Base-by-base conservation (phyloP, 2,113 vertebrate genomes). In the Nymphicus hollandicus region DNA sequence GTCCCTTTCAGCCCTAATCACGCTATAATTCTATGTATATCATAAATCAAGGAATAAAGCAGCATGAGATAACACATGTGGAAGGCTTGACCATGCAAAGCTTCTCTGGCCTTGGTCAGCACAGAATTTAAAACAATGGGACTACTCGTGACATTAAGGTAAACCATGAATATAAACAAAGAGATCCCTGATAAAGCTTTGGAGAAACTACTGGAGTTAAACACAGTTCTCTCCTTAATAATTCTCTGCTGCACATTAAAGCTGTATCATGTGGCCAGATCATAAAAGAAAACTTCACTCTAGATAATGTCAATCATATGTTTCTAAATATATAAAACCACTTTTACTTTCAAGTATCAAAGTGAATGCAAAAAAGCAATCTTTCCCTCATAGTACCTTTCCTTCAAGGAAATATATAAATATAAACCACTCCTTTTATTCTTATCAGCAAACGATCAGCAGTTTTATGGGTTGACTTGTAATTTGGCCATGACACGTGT, bases 211-310 rank as follows among this genome's bases (percentile, higher is more conserved):
- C 31, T 83, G 16, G 37, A 74, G 37, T 72, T 69, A 88, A 77
- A 65, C 19, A 50, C 0, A 4, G n/a, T 18, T 93, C 35, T 69
- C 41, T 68, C 5, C 1, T 37, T 33, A 0, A 0, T 69, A 50
- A 33, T 20, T 55, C 18, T 31, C 76, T 44, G 28, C 24, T 33
- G 23, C 14, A 63, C 6, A 9, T 25, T 25, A 50, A 60, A 71
- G 39, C 1, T 1, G 55, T 82, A 60, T 27, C 35, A 15, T 17
- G 61, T 10, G 44, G 61, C 31, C 61, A 74, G 66, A 47, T 18
- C 4, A 47, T 43, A 64, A 56, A 74, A 73, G 52, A 61, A 81
- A 80, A 25, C 13, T 49, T 68, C 25, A 44, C 14, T 72, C 35
- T 49, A 43, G n/a, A 73, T 43, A 55, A 10, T 19, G 15, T n/a